These are phyloP conservation scores for Dicentrarchus labrax DNA, from an alignment of 2,113 vertebrate genomes.

Conservation along the genomic window DNA sequence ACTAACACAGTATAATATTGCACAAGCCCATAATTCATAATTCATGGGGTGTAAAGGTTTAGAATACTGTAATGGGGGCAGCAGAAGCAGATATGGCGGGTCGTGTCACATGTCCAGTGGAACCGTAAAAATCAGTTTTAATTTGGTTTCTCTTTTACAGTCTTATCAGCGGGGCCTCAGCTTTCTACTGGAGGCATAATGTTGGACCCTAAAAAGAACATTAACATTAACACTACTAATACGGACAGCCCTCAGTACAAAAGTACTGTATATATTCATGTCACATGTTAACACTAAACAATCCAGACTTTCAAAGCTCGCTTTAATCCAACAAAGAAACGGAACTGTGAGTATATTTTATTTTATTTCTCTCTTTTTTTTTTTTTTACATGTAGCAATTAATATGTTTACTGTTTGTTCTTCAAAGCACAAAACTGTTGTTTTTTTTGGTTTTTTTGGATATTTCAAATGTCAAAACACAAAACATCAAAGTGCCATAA, in stretches of 20 bases:
- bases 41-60: conserved; percentile 74
- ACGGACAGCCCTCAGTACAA: conserved; percentile 24
- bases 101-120: conserved; percentile 59
- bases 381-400: conserved; percentile 4
- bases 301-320: conserved; percentile 15
- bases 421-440: conserved; percentile 41
- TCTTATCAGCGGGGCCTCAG: conserved; percentile 65
- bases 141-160: conserved; percentile 67
- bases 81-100: conserved; percentile 47
- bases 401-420: conserved; percentile 33
- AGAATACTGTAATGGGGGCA: conserved; percentile 57
- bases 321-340: conserved; percentile 40
- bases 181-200: conserved; percentile 49
- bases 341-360: background rate
- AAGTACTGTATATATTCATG: conserved; percentile 9
- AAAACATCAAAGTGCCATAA: conserved; percentile 69
- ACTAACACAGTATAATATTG: conserved; percentile 79
- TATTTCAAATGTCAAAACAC: conserved; percentile 59
- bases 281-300: conserved; percentile 13
- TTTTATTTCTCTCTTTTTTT: background rate
- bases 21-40: conserved; percentile 84
- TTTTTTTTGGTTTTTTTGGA: conserved; percentile 1
- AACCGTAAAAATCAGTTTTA: conserved; percentile 76
- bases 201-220: conserved; percentile 46
- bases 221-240: conserved; percentile 25